Conservation (phyloP, 1,140 invertebrate species). For the Lysiphlebus fabarum region DNA sequence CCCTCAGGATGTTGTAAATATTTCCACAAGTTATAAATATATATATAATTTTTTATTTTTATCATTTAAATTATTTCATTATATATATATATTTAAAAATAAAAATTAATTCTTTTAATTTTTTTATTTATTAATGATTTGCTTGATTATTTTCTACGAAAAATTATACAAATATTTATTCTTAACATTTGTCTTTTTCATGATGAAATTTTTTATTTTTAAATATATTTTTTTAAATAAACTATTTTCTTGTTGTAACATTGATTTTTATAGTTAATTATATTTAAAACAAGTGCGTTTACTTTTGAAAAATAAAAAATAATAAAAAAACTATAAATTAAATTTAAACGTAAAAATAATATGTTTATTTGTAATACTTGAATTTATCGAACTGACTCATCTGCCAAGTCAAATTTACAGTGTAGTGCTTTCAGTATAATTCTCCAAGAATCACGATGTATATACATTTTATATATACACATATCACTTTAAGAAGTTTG, state of each 20-base stretch:
- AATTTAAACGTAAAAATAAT: too few species aligned
- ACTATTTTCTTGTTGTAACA: neutral
- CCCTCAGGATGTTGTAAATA: too few species aligned
- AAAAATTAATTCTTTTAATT: too few species aligned
- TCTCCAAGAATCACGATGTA: constrained; percentile 3
- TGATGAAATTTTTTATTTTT: neutral
- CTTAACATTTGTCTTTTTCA: neutral
- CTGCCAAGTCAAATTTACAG: constrained; percentile 12
- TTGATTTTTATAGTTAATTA: constrained; percentile 12
- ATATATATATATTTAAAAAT: too few species aligned
- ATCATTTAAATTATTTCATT: too few species aligned
- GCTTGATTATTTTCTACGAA: neutral
- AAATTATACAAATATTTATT: neutral
- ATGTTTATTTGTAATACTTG: constrained; percentile 18
- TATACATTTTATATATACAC: too few species aligned
- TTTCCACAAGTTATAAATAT: too few species aligned
- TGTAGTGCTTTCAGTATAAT: neutral
- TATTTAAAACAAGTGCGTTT: constrained; percentile 10
- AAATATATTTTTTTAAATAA: neutral
- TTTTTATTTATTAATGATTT: too few species aligned
- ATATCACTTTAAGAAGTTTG: too few species aligned
- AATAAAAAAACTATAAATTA: too few species aligned
- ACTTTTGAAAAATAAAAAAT: constrained; percentile 3
- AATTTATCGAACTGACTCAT: constrained; percentile 15
- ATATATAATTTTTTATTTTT: too few species aligned